phyloP scores from a whole-genome alignment of 2,888 invertebrate genomes.

The Hypolimnas misippus region DNA sequence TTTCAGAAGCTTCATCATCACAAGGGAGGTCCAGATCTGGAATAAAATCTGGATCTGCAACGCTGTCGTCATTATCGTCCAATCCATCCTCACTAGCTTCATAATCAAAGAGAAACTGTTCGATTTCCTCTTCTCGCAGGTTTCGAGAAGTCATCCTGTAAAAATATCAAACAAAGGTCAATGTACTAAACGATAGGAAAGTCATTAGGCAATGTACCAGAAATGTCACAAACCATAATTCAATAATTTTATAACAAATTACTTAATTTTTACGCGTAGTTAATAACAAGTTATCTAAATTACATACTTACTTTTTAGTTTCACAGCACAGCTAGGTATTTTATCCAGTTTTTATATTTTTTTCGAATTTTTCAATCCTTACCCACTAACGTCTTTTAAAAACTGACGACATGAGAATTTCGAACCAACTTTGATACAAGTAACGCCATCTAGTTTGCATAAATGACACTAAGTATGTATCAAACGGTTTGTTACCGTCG shows the following conservation, averaged over 20 bases:
- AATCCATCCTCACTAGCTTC: conserved; percentile 7
- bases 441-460: too few species aligned
- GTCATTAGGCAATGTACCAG: too few species aligned
- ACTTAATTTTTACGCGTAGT: conserved; percentile 4
- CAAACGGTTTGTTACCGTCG: conserved; percentile 10
- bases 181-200: conserved; percentile 2
- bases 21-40: conserved; percentile 7
- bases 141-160: conserved; percentile 6
- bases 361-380: too few species aligned
- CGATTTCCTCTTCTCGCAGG: conserved; percentile 7
- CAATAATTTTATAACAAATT: background rate
- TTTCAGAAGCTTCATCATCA: conserved; percentile 7
- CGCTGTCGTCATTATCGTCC: conserved; percentile 7
- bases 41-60: conserved; percentile 17
- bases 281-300: conserved; percentile 1
- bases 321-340: too few species aligned
- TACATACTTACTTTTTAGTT: background rate
- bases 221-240: too few species aligned
- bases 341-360: too few species aligned
- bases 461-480: background rate
- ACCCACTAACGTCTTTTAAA: background rate
- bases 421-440: too few species aligned
- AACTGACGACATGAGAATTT: background rate
- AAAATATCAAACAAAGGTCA: conserved; percentile 7
- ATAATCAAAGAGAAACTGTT: conserved; percentile 8